Conservation (phyloP, 2,113 vertebrate genomes). For the Erythrocebus patas region DNA sequence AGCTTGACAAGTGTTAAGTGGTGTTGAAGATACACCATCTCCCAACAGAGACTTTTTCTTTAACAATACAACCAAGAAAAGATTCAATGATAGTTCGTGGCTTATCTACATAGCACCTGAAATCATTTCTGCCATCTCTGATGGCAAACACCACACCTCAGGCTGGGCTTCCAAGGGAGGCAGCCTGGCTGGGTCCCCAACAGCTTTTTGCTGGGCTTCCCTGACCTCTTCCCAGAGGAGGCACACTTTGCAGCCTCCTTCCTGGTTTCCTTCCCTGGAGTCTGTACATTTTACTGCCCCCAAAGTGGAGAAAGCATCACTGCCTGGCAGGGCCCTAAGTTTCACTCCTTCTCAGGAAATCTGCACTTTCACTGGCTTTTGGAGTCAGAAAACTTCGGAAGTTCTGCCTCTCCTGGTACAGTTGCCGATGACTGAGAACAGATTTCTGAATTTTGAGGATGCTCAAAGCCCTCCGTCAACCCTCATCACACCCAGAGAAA, state of each 20-base stretch:
- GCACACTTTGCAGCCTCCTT: neutral
- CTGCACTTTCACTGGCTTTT: neutral
- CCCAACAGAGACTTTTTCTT: neutral
- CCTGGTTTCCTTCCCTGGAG: neutral
- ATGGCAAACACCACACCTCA: neutral
- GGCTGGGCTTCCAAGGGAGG: neutral
- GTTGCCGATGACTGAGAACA: neutral
- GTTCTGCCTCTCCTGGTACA: neutral
- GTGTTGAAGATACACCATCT: too few relatives aligned
- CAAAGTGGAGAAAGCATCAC: neutral
- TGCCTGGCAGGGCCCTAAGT: accelerated
- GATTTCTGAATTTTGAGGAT: neutral
- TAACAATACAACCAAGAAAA: neutral
- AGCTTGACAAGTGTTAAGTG: accelerated
- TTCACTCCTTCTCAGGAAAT: neutral
- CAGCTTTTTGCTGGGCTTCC: neutral
- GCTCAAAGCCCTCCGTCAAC: neutral
- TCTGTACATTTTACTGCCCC: neutral
- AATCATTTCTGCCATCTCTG: neutral
- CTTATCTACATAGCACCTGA: neutral
- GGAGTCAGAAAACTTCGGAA: neutral
- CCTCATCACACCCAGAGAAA: neutral
- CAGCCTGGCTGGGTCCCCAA: neutral
- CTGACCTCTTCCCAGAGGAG: neutral
- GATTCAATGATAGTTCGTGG: accelerated